Percentiles rank a stretch among this genome's conserved stretches.
phyloP scores from a whole-genome alignment of 2,888 invertebrate genomes.

The Eutolmus rufibarbis region DNA sequence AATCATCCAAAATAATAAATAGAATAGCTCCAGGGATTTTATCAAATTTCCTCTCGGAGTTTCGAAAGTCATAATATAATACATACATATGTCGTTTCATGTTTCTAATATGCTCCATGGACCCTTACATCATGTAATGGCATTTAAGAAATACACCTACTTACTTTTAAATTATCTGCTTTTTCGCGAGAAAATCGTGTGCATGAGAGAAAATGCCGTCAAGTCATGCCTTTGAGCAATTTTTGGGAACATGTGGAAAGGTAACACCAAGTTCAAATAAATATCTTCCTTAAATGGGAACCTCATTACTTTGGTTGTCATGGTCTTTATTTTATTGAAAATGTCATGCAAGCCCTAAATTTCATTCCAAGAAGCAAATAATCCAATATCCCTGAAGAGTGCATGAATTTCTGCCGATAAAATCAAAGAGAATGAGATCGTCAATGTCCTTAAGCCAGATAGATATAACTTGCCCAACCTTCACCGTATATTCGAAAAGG shows the following conservation, averaged over 20 bases:
- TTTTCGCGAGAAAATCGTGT: too few species aligned
- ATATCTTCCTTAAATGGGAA: not conserved
- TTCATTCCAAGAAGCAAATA: not conserved
- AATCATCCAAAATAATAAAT: not conserved
- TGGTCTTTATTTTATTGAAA: not conserved
- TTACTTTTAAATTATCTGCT: too few species aligned
- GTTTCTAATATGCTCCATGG: not conserved
- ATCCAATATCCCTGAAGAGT: not conserved
- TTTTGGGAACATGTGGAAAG: too few species aligned
- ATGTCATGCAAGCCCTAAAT: not conserved
- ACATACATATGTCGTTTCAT: not conserved
- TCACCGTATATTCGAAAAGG: not conserved
- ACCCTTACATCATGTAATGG: too few species aligned
- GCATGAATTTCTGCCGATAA: not conserved
- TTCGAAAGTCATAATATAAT: not conserved
- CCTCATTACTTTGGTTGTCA: not conserved
- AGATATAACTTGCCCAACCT: not conserved
- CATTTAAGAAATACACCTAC: too few species aligned
- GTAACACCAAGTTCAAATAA: not conserved
- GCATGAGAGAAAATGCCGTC: too few species aligned
- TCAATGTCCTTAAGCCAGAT: not conserved
- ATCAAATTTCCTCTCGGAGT: not conserved
- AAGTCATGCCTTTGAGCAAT: not conserved
- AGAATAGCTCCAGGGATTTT: not conserved
- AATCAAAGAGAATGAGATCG: not conserved